Base-by-base conservation (phyloP, 2,797 vertebrate genomes). In the Syngnathus acus region DNA sequence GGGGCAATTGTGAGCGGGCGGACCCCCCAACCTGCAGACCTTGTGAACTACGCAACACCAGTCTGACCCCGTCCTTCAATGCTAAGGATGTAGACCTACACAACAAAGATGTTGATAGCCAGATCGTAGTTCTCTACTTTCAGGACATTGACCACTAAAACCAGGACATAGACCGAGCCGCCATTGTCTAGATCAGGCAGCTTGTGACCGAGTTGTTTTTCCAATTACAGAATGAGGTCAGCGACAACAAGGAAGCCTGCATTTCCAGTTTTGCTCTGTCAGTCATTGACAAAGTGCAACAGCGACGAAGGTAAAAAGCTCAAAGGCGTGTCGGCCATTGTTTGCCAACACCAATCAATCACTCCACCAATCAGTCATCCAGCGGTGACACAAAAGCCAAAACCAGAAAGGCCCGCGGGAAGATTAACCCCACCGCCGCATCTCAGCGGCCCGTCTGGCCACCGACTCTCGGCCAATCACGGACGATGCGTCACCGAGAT, bases 371-470 rank as follows among this genome's bases (percentile, higher is more conserved):
- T 87, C 84, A 83, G 83, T 84, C 79, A 82, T 74, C 70, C 64
- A 65, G 69, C 72, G 70, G 67, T 70, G 21, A 37, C 62, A 83
- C 68, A 86, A 79, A 86, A 88, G 73, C 55, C 55, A 79, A 86
- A 88, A 72, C 54, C 54, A 72, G 32, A 62, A 66, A 78, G 76
- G 63, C 72, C 80, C 84, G 78, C 10, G 84, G 82, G 83, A 83
- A 75, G 74, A 73, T 62, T 78, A 2, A 74, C 68, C 74, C 40
- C 19, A 50, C n/a, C 67, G 70, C 88, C 84, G 85, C 83, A 79
- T 86, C 82, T 89, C 83, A 87, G 81, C 66, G 66, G 45, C 71
- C 72, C 64, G 75, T 87, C 86, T 86, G 85, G 74, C 81, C 83
- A 82, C 72, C 68, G 84, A 81, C 70, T 69, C 65, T 68, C 67